Conservation (phyloP, 2,113 vertebrate genomes). For the Capra hircus region DNA sequence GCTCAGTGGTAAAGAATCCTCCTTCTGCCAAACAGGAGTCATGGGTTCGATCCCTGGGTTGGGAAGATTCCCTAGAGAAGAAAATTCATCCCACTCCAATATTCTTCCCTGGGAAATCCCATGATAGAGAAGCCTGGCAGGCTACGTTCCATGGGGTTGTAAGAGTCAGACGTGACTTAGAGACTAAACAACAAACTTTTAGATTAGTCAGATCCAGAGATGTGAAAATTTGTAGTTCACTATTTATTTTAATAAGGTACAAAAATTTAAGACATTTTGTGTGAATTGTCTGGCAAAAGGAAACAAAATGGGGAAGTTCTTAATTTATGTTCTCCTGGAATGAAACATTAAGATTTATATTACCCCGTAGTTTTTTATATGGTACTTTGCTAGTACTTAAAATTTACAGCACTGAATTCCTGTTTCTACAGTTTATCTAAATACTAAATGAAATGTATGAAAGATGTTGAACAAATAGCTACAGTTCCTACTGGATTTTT, state of each 20-base stretch:
- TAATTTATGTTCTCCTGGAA: neutral
- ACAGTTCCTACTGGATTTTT: conserved; percentile 39
- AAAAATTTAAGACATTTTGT: neutral
- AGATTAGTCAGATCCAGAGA: neutral
- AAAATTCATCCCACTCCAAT: neutral
- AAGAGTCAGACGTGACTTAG: neutral
- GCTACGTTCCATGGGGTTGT: neutral
- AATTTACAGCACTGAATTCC: conserved; percentile 37
- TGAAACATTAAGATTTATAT: neutral
- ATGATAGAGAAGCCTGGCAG: neutral
- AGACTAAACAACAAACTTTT: neutral
- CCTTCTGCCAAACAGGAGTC: neutral
- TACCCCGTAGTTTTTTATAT: neutral
- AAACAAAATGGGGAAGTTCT: conserved; percentile 7
- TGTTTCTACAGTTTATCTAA: conserved; percentile 55
- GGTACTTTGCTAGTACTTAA: conserved; percentile 30
- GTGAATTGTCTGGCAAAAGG: neutral
- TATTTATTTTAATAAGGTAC: neutral
- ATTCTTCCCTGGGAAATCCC: neutral
- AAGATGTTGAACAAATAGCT: conserved; percentile 49
- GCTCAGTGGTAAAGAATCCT: neutral
- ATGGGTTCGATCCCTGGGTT: neutral
- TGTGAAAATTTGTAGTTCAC: neutral
- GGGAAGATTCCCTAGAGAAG: neutral
- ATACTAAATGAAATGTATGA: conserved; percentile 36